Percentiles rank a stretch among this genome's conserved stretches.
Conservation (phyloP, 2,888 invertebrate genomes). For the Agrotis ipsilon region DNA sequence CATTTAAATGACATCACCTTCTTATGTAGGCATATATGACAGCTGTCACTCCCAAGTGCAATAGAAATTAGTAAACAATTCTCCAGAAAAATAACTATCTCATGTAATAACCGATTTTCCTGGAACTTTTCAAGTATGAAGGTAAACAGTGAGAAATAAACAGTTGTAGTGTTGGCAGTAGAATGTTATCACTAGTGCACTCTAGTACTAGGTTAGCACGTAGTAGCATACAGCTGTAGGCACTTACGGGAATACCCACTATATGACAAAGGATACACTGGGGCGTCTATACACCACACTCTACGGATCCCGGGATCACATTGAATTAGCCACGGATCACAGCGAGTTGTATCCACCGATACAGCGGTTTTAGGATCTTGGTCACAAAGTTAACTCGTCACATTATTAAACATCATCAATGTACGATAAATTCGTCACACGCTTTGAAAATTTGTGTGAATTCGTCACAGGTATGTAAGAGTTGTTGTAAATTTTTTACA, state of each 20-base stretch:
- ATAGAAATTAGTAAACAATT: slow-evolving; percentile 22
- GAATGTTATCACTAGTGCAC: slow-evolving; percentile 33
- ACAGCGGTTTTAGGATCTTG: no score
- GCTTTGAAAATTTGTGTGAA: no score
- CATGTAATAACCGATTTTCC: slow-evolving; percentile 22
- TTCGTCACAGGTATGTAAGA: no score
- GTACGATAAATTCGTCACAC: no score
- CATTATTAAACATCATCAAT: no score
- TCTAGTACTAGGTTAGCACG: slow-evolving; percentile 14
- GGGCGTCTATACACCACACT: no score
- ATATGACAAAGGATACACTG: slow-evolving; percentile 10
- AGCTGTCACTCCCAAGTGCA: slow-evolving; percentile 9
- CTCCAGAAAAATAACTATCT: background rate
- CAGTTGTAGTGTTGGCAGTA: slow-evolving; percentile 14
- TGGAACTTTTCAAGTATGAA: slow-evolving; percentile 1
- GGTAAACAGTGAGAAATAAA: slow-evolving; percentile 5
- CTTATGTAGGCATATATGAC: background rate
- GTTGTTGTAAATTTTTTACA: no score
- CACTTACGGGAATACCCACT: slow-evolving; percentile 11
- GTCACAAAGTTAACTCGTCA: no score
- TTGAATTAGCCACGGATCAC: no score
- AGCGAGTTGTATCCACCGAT: no score
- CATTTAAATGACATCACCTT: no score
- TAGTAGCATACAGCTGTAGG: background rate
- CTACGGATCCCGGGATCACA: no score